A percentile compares a stretch with the other conserved stretches of the same genome.
phyloP scores from a whole-genome alignment of 2,888 invertebrate genomes.

The Tetramorium bicarinatum region DNA sequence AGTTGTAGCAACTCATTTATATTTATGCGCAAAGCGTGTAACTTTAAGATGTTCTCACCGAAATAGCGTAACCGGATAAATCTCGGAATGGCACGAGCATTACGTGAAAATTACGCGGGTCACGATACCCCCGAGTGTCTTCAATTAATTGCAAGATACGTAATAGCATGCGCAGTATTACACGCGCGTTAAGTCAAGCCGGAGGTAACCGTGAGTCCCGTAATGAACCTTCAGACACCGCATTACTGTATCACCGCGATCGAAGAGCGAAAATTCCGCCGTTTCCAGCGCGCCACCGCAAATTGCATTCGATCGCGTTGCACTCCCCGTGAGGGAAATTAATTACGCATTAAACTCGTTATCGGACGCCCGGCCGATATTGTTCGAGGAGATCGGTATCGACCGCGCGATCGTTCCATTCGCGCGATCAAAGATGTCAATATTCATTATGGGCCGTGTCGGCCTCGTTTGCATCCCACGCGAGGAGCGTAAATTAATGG shows the following conservation, averaged over 20 bases:
- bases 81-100: not conserved
- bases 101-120: constrained; percentile 21
- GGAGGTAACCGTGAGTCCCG: constrained; percentile 5
- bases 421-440: constrained; percentile 47
- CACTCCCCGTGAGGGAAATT: constrained; percentile 47
- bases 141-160: constrained; percentile 37
- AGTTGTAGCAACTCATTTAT: not conserved
- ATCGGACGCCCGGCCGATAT: constrained; percentile 35
- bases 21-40: not conserved
- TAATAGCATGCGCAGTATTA: constrained; percentile 22
- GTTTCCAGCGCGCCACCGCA: constrained; percentile 44
- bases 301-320: constrained; percentile 50
- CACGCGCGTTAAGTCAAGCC: constrained; percentile 36
- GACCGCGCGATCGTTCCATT: constrained; percentile 40
- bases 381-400: constrained; percentile 42
- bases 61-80: constrained; percentile 15
- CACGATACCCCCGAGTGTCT: constrained; percentile 7
- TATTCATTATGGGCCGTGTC: constrained; percentile 21
- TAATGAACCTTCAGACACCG: constrained; percentile 39
- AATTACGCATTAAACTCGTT: constrained; percentile 52
- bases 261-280: constrained; percentile 36
- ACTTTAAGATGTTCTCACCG: not conserved
- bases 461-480: constrained; percentile 27
- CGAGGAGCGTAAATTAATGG: constrained; percentile 34
- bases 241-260: constrained; percentile 39